Evolutionary conservation across 2,113 vertebrate genomes (phyloP).

Genomic region (Galbula dea): DNA sequence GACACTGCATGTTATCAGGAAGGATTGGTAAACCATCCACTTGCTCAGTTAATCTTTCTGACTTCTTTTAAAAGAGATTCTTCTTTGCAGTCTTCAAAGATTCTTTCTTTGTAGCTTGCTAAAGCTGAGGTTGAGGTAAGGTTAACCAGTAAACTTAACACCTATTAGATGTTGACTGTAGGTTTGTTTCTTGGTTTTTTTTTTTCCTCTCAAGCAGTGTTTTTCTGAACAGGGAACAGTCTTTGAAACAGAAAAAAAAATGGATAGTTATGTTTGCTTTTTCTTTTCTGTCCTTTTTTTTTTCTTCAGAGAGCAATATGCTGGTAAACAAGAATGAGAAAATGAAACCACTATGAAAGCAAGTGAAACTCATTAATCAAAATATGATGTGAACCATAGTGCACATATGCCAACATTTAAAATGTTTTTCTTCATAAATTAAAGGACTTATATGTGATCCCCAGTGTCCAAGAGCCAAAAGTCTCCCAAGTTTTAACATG

Average conservation of each 20-base stretch:
- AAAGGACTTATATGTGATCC: not conserved
- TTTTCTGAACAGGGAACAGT: not conserved
- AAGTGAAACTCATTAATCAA: not conserved
- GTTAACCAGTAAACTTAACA: not conserved
- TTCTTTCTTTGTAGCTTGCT: not conserved
- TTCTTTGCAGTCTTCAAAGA: not conserved
- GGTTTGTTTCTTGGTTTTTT: too few species aligned
- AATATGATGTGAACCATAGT: not conserved
- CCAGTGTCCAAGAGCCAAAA: not conserved
- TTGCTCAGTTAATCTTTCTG: not conserved
- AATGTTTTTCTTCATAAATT: not conserved
- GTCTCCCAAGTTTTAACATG: not conserved
- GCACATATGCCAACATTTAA: not conserved
- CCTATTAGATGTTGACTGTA: rapidly evolving
- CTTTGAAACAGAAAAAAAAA: not conserved
- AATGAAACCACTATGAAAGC: not conserved
- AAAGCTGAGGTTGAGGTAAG: not conserved
- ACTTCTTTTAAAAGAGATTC: not conserved
- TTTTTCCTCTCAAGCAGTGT: not conserved
- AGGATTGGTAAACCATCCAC: not conserved
- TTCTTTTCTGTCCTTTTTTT: not conserved
- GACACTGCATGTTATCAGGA: not conserved
- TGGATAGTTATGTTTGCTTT: not conserved
- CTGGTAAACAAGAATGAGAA: not conserved
- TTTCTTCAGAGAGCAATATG: not conserved